Base-by-base conservation (phyloP, 1,140 invertebrate species). In the Cydia fagiglandana region DNA sequence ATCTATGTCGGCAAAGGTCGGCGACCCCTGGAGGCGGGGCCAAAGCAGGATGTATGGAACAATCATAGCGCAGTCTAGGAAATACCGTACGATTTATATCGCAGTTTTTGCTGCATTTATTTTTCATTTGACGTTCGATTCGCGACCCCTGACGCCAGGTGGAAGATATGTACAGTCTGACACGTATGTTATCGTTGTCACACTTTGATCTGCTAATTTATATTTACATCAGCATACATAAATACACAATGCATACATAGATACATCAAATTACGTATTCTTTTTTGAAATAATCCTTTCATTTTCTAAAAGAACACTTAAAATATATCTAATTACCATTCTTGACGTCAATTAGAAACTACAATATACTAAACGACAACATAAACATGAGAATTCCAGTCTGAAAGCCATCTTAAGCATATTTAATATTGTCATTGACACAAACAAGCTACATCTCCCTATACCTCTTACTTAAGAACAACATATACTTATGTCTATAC, bases 81-180 rank as follows among this genome's bases (percentile, higher is more conserved):
- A 70, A 70, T 70, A 70, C 66, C 77, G 74, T 61, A 78, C 73
- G 75, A 74, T 78, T 78, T 78, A 74, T 76, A 76, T 73, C 45
- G 61, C 61, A 41, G 70, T 70, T 38, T 76, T 64, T 64, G 15
- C 73, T 64, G 73, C 61, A 75, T 74, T 75, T 75, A 74, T 78
- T 77, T 73, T 47, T 73, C 77, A 78, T 47, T 75, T 66, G 53
- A 12, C 66, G 75, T 56, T 50, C 64, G 66, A 70, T 70, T 70
- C 66, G 66, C 66, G 34, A 45, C 66, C 66, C 66, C 66, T 70
- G 34, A 70, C 66, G 66, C n/a, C 66, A 70, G 66, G 66, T 70
- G 34, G 66, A 10, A 70, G 66, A 70, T 70, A 70, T 70, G 66
- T 70, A 70, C 34, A 70, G 66, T 70, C 66, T 0, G 66, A 17